Evolutionary conservation across 2,888 invertebrate species (phyloP), one percentile per base, ranked within the genome.

Genomic region (Penaeus monodon): DNA sequence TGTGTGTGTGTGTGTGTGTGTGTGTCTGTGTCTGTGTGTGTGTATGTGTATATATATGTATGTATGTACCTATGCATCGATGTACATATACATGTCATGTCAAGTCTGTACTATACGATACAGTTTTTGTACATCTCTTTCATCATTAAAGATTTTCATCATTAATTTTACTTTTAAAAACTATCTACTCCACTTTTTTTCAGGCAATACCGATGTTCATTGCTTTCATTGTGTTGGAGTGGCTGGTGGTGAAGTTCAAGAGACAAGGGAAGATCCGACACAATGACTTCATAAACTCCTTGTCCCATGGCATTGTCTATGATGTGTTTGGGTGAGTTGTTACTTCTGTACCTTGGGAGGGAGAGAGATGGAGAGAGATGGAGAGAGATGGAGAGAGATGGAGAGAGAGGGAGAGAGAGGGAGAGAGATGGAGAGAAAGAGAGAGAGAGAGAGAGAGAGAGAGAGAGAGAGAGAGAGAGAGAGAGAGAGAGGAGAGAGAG

Each of bases 191-290:
- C 66, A 17, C 33, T 66, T 4, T 38, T 22, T 17, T 44, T 65
- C 82, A 86, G 86, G 86, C 70, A 65, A 78, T 86, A 22, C 86
- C 86, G 8, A 29, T 86, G n/a, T 86, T 86, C 64, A 57, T 82
- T n/a, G 65, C 70, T 27, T 82, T 86, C 81, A 49, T 86, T 27
- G 38, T 82, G 63, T 49, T 86, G 78, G 86, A 86, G 81, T 86
- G 74, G 77, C 12, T 68, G 4, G 82, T 86, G 12, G 24, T 57
- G n/a, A 38, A 76, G 27, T n/a, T 70, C 44, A 49, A 76, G 57
- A 77, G 68, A 8, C 57, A 68, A 27, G 63, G 24, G 1, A 77
- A 49, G n/a, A 24, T 86, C 2, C 44, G 86, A 29, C 49, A 22
- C 33, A 86, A 86, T n/a, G 86, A 86, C 63, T 17, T 82, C 57